Evolutionary conservation across 2,888 invertebrate genomes (phyloP).

Genomic region (Tanytarsus gracilentus): DNA sequence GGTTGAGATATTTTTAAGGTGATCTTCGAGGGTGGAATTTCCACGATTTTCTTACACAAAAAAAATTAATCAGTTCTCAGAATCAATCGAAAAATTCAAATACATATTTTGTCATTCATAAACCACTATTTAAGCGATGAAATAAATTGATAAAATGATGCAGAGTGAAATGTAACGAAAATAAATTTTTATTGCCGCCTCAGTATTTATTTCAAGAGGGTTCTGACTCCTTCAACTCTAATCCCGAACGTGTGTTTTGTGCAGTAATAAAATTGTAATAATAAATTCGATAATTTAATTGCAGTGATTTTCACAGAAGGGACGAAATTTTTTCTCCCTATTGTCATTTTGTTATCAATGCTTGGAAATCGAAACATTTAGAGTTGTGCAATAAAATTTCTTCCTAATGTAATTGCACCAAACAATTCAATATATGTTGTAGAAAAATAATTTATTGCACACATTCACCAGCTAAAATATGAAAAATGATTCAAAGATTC

Average conservation of each 20-base stretch:
- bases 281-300: constrained; percentile 28
- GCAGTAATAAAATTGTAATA: constrained; percentile 22
- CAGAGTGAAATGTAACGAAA: no score
- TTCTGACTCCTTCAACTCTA: constrained; percentile 13
- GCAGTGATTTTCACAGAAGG: constrained; percentile 13
- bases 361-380: constrained; percentile 1
- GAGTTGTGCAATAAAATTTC: neutral
- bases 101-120: no score
- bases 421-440: neutral
- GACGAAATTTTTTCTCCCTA: neutral
- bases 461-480: no score
- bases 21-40: no score
- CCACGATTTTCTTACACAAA: no score
- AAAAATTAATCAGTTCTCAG: no score
- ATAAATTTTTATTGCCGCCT: no score
- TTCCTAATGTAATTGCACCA: constrained; percentile 13
- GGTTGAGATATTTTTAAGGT: no score
- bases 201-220: neutral
- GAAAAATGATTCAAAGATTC: constrained; percentile 17
- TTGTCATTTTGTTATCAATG: neutral
- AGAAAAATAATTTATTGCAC: neutral
- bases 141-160: no score
- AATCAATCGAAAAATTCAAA: no score
- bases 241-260: constrained; percentile 25
- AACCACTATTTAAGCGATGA: no score